A percentile compares a stretch with the other conserved stretches of the same genome.
Conservation (phyloP, 2,888 invertebrate species). For the Chydorus sphaericus region DNA sequence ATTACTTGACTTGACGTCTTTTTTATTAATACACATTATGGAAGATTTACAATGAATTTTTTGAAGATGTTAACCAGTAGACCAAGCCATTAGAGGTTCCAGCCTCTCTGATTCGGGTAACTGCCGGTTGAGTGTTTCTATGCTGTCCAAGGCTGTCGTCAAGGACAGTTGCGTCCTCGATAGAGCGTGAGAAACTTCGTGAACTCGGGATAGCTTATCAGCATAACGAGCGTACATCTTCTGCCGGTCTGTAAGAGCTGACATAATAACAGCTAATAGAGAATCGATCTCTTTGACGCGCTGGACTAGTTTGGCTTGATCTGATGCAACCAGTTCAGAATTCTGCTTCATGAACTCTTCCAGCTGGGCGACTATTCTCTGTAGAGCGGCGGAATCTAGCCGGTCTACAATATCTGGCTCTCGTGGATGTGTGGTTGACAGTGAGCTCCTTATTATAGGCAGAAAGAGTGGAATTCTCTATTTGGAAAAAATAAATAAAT, state of each 20-base stretch:
- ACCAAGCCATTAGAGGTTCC: constrained; percentile 82
- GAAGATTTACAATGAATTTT: neutral
- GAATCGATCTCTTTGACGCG: constrained; percentile 66
- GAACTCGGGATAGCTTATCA: constrained; percentile 66
- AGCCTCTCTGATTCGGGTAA: constrained; percentile 67
- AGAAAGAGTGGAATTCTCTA: constrained; percentile 79
- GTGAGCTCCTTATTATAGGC: constrained; percentile 78
- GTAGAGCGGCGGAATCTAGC: constrained; percentile 48
- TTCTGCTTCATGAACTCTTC: constrained; percentile 71
- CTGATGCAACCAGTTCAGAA: constrained; percentile 63
- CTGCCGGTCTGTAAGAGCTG: constrained; percentile 59
- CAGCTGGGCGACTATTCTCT: constrained; percentile 60
- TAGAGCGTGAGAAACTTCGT: constrained; percentile 67
- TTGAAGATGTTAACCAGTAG: constrained; percentile 40
- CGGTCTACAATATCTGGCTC: constrained; percentile 78
- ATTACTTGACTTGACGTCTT: too few relatives aligned
- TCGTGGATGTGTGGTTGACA: constrained; percentile 62
- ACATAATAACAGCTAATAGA: constrained; percentile 52
- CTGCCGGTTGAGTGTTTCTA: constrained; percentile 68
- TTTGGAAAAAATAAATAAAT: constrained; percentile 16
- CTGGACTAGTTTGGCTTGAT: constrained; percentile 56
- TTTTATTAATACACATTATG: neutral
- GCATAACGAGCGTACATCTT: constrained; percentile 69
- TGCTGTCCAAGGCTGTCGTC: constrained; percentile 67
- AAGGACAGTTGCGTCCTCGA: constrained; percentile 64